Evolutionary conservation across 2,797 vertebrate genomes (phyloP).

Genomic region (Gallinago stenura): DNA sequence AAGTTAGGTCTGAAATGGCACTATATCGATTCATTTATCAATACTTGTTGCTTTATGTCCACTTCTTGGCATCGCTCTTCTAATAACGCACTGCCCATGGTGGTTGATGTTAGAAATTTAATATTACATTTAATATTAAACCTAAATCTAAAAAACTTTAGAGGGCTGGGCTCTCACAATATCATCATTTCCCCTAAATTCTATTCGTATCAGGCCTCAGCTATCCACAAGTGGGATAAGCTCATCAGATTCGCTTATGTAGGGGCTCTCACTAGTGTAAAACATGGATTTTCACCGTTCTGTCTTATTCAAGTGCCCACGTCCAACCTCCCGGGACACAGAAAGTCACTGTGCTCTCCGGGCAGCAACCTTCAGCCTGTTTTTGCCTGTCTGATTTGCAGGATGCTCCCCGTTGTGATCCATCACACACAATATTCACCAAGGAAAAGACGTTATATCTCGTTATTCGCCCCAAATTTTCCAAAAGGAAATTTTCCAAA

Average conservation of each 20-base stretch:
- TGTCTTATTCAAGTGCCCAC: neutral
- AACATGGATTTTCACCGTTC: neutral
- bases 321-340: neutral
- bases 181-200: neutral
- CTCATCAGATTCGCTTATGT: too few relatives aligned
- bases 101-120: too few relatives aligned
- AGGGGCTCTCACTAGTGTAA: neutral
- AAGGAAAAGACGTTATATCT: neutral
- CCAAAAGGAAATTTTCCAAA: neutral
- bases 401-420: neutral
- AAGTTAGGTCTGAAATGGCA: neutral
- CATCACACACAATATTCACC: neutral
- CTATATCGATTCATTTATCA: neutral
- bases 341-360: neutral
- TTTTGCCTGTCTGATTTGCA: neutral
- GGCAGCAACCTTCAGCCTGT: neutral
- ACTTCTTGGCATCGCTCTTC: neutral
- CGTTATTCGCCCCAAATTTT: neutral
- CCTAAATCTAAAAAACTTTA: neutral
- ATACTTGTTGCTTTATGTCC: neutral
- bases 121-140: too few relatives aligned
- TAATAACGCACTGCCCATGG: neutral
- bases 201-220: neutral
- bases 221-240: neutral
- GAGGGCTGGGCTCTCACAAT: neutral